Evolutionary conservation across 2,888 invertebrate species (phyloP), one percentile per base, ranked within the genome.

Genomic region (Dicranocentrus wangi): DNA sequence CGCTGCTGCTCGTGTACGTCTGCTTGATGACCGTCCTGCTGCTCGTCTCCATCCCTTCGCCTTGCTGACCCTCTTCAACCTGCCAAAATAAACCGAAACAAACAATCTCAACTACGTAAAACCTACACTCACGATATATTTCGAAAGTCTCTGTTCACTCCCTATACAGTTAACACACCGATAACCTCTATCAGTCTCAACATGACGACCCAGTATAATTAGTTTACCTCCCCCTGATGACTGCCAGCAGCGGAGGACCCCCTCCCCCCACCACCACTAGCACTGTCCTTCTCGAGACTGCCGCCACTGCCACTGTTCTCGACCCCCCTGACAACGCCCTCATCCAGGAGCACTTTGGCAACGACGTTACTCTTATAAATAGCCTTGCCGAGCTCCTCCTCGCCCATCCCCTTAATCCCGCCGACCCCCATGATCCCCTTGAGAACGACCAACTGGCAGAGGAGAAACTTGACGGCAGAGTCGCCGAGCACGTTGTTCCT

Each of bases 401-500:
- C 65, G 1, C 32, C 47, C 1, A 10, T 2, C 43, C 10, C 43
- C 3, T 17, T 17, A 8, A 3, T 19, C 17, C 17, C 25, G 7
- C 21, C 51, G 39, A 21, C 70, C 7, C 73, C 83, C 25, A 84
- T 23, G 10, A 83, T 80, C 27, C 68, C 76, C 32, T 83, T 79
- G 23, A 84, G 27, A 10, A 83, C 72, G 13, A 75, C 80, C n/a
- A 84, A 27, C 65, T 84, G 82, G 51, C 72, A 28, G 2, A 84
- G 63, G 21, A 83, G 47, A 17, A 75, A 77, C 60, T 65, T 47
- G 19, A 81, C 77, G 28, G 70, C 63, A 0, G 66, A 68, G 53
- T 82, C 82, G 10, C 27, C 19, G 2, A 81, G 58, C 0, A 81
- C 65, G 2, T 27, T 70, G 17, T 28, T 47, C 32, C 60, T 72